These are phyloP conservation scores for Baccha elongata DNA, from an alignment of 2,888 invertebrate genomes.

Conservation along the genomic window DNA sequence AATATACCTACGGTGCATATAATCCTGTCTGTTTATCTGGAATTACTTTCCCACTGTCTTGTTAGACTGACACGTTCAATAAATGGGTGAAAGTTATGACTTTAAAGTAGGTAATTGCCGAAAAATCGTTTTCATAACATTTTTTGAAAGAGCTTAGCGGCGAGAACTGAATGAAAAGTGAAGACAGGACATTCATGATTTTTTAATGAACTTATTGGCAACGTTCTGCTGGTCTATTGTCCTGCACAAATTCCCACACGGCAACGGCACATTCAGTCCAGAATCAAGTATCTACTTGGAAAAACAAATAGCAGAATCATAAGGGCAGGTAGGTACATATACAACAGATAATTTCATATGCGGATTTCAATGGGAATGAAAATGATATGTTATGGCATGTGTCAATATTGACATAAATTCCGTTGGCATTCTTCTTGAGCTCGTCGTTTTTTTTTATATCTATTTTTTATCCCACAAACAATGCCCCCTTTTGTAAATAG, in stretches of 20 bases:
- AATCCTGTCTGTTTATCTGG: constrained; percentile 44
- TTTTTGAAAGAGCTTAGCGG: not conserved
- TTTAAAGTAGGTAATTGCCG: constrained; percentile 46
- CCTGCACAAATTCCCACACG: not conserved
- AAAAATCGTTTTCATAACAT: constrained; percentile 12
- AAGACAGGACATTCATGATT: constrained; percentile 47
- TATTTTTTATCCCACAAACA: constrained; percentile 65
- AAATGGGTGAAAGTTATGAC: constrained; percentile 67
- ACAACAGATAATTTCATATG: constrained; percentile 68
- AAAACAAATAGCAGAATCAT: constrained; percentile 49
- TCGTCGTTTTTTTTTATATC: constrained; percentile 14
- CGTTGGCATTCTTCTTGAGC: constrained; percentile 56
- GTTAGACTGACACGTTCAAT: constrained; percentile 44
- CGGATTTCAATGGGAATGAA: constrained; percentile 59
- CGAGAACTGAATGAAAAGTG: constrained; percentile 33
- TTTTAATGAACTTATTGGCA: constrained; percentile 37
- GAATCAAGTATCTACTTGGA: not conserved
- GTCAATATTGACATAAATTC: constrained; percentile 71
- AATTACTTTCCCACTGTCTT: constrained; percentile 50
- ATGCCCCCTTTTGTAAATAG: constrained; percentile 67
- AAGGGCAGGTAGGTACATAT: constrained; percentile 52
- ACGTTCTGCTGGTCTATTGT: constrained; percentile 6
- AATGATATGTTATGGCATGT: constrained; percentile 71
- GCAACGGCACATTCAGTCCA: constrained; percentile 17
- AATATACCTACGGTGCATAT: constrained; percentile 33